Evolutionary conservation across 2,113 vertebrate species (phyloP).

Genomic region (Salvelinus alpinus): DNA sequence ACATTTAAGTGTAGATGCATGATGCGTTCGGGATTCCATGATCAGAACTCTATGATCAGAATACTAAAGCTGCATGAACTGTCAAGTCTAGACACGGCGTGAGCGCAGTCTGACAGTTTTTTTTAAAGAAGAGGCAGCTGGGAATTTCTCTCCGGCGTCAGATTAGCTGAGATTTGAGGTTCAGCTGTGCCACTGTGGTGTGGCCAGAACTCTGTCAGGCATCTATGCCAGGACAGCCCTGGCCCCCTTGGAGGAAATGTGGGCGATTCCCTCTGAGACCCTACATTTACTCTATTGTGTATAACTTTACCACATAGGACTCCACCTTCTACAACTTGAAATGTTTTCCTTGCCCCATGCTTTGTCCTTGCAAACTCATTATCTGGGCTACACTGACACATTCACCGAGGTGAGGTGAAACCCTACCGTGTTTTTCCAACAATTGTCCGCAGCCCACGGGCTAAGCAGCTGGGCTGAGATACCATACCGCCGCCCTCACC

Average conservation of each 20-base stretch:
- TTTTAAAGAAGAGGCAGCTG: slow-evolving; percentile 23
- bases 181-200: slow-evolving; percentile 38
- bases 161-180: slow-evolving; percentile 30
- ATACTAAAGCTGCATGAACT: no score
- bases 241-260: background rate
- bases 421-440: background rate
- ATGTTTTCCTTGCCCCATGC: background rate
- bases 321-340: background rate
- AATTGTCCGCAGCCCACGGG: background rate
- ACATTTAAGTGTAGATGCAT: no score
- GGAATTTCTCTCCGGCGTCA: slow-evolving; percentile 38
- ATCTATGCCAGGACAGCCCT: background rate
- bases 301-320: background rate
- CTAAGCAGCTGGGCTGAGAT: slow-evolving; percentile 14
- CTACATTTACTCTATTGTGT: no score
- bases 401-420: background rate
- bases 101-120: background rate
- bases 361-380: background rate
- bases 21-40: no score
- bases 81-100: background rate
- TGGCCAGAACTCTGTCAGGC: background rate
- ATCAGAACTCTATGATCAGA: no score
- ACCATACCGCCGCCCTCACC: slow-evolving; percentile 7
- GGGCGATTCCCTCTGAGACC: no score
- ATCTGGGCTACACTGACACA: background rate